phyloP scores from a whole-genome alignment of 2,888 invertebrate genomes.

The Tuberolachnus salignus region DNA sequence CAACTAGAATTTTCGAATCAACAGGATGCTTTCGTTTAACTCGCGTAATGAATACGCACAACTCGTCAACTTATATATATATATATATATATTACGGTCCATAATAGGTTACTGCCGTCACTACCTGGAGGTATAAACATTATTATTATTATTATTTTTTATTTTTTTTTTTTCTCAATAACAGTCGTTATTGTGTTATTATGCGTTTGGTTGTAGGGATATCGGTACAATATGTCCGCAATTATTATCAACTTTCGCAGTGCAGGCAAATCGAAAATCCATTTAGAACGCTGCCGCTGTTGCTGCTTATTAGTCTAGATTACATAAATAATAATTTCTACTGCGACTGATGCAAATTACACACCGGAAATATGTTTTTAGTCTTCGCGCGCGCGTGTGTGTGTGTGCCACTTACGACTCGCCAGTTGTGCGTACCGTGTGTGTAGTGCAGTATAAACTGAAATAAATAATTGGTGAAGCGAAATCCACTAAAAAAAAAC shows the following conservation, averaged over 20 bases:
- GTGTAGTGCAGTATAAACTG: neutral
- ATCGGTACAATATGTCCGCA: conserved; percentile 23
- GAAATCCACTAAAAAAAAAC: conserved; percentile 3
- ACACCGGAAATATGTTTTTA: conserved; percentile 27
- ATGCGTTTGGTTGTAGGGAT: neutral
- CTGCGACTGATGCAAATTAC: conserved; percentile 30
- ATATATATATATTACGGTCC: too few species aligned
- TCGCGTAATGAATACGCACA: conserved; percentile 20
- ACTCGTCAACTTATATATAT: conserved; percentile 11
- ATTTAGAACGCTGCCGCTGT: neutral
- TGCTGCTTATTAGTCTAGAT: conserved; percentile 5
- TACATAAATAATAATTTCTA: conserved; percentile 36
- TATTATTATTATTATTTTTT: too few species aligned
- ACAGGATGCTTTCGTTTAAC: conserved; percentile 44
- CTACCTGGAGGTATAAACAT: conserved; percentile 6
- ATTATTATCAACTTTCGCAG: conserved; percentile 37
- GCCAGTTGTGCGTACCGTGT: neutral
- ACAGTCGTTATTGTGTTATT: conserved; percentile 4
- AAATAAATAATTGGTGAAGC: neutral
- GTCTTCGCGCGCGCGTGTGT: neutral
- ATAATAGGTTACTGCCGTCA: conserved; percentile 4
- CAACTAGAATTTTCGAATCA: conserved; percentile 11
- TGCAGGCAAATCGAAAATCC: conserved; percentile 38
- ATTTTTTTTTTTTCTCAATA: conserved; percentile 33
- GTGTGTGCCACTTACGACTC: conserved; percentile 9